Conservation (phyloP, 2,888 invertebrate species). For the Drosophila macrospina region DNA sequence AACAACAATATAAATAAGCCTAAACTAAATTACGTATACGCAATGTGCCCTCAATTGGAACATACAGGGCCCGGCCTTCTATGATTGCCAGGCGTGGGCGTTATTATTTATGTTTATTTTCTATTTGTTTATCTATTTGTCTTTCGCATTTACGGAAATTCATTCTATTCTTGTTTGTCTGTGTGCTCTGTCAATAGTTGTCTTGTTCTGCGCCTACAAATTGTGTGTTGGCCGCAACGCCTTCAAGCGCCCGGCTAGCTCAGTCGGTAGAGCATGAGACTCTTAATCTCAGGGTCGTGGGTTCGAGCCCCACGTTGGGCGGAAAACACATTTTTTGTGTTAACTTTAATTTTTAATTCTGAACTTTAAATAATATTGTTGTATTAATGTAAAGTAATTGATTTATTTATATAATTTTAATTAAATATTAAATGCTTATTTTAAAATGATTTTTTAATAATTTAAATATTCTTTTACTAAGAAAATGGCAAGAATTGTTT, state of each 20-base stretch:
- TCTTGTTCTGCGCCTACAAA: slow-evolving; percentile 15
- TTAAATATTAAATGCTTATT: too few species aligned
- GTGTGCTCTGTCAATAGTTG: slow-evolving; percentile 14
- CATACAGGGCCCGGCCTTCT: background rate
- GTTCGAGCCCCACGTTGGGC: slow-evolving; percentile 86
- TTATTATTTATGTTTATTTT: slow-evolving; percentile 20
- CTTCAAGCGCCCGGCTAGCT: slow-evolving; percentile 84
- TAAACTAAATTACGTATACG: slow-evolving; percentile 51
- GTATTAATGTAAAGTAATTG: too few species aligned
- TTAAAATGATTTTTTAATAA: too few species aligned
- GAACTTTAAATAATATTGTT: background rate
- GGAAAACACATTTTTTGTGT: slow-evolving; percentile 27
- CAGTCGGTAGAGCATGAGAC: slow-evolving; percentile 86
- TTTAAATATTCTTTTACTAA: too few species aligned
- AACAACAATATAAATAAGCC: slow-evolving; percentile 10
- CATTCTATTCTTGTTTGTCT: background rate
- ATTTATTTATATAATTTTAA: background rate
- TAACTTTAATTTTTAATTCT: background rate
- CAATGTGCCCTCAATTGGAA: slow-evolving; percentile 51
- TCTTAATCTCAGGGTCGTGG: slow-evolving; percentile 86
- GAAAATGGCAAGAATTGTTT: too few species aligned
- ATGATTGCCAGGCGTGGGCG: slow-evolving; percentile 11
- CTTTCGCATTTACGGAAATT: slow-evolving; percentile 2
- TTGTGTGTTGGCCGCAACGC: background rate
- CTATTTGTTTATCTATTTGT: slow-evolving; percentile 5